phyloP scores from a whole-genome alignment of 2,888 invertebrate species.

The Apamea anceps region DNA sequence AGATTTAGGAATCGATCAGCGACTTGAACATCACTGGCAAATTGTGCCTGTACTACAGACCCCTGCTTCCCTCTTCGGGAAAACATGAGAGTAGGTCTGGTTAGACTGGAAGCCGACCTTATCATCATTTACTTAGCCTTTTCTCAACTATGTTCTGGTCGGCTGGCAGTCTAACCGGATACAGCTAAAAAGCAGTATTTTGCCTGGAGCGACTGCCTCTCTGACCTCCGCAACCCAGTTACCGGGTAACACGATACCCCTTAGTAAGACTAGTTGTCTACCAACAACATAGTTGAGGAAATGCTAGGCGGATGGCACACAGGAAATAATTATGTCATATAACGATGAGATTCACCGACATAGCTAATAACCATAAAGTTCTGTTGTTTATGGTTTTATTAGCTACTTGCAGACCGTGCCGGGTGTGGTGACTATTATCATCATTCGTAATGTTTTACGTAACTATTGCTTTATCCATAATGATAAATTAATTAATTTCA shows the following conservation, averaged over 20 bases:
- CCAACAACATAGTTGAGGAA: not conserved
- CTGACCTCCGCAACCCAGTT: not conserved
- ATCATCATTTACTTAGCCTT: not conserved
- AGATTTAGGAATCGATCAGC: not conserved
- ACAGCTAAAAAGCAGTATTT: not conserved
- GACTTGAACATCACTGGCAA: not conserved
- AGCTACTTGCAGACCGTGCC: not conserved
- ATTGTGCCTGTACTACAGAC: not conserved
- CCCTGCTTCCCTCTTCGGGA: not conserved
- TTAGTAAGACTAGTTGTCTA: not conserved
- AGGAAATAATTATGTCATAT: slow-evolving; percentile 30
- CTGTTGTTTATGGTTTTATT: slow-evolving; percentile 7
- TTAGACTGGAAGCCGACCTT: not conserved
- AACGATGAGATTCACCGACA: slow-evolving; percentile 22
- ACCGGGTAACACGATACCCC: not conserved
- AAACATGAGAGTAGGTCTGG: not conserved
- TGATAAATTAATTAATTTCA: too few relatives aligned
- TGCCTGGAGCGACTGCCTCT: not conserved
- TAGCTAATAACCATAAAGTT: slow-evolving; percentile 16
- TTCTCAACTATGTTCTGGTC: too few relatives aligned
- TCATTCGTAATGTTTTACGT: not conserved
- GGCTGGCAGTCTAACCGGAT: not conserved
- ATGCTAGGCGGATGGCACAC: not conserved
- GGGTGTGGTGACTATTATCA: not conserved
- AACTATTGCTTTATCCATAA: not conserved